phyloP scores from a whole-genome alignment of 1,140 invertebrate species.

The Drosophila repleta region DNA sequence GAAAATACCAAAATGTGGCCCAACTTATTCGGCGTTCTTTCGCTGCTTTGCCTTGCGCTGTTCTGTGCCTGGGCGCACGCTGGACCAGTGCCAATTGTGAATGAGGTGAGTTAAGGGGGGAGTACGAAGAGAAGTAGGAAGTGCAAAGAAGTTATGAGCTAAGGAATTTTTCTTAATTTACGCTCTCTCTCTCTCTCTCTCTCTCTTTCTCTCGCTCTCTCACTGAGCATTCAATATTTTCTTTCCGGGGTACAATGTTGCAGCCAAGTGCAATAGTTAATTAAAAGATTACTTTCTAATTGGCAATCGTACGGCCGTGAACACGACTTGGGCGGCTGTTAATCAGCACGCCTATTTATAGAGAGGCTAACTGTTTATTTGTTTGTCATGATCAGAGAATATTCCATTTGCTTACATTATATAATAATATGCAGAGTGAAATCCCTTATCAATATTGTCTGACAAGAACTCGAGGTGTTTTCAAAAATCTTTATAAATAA shows the following conservation, averaged over 20 bases:
- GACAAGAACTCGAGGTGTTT: slow-evolving; percentile 10
- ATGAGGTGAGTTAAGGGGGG: slow-evolving; percentile 70
- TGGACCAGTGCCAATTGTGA: slow-evolving; percentile 83
- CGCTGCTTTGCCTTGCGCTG: slow-evolving; percentile 62
- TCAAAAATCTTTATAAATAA: slow-evolving; percentile 46
- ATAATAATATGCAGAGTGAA: slow-evolving; percentile 40
- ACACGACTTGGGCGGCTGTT: slow-evolving; percentile 51
- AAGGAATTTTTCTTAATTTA: slow-evolving; percentile 24
- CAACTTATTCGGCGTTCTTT: slow-evolving; percentile 70
- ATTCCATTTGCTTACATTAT: slow-evolving; percentile 52
- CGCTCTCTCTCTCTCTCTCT: not conserved
- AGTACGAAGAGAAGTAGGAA: slow-evolving; percentile 27
- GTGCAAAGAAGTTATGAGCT: slow-evolving; percentile 38
- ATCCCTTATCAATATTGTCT: slow-evolving; percentile 35
- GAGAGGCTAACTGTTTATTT: slow-evolving; percentile 37
- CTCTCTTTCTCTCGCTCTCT: not conserved
- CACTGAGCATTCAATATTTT: not conserved
- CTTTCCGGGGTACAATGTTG: slow-evolving; percentile 18
- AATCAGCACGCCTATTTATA: slow-evolving; percentile 51
- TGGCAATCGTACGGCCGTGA: slow-evolving; percentile 18
- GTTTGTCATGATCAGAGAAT: slow-evolving; percentile 40
- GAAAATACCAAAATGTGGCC: slow-evolving; percentile 66
- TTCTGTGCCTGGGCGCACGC: slow-evolving; percentile 64
- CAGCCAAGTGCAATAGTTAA: slow-evolving; percentile 26
- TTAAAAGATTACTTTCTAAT: slow-evolving; percentile 55